Conservation (phyloP, 2,797 vertebrate genomes). For the Micropoecilia bifurca region DNA sequence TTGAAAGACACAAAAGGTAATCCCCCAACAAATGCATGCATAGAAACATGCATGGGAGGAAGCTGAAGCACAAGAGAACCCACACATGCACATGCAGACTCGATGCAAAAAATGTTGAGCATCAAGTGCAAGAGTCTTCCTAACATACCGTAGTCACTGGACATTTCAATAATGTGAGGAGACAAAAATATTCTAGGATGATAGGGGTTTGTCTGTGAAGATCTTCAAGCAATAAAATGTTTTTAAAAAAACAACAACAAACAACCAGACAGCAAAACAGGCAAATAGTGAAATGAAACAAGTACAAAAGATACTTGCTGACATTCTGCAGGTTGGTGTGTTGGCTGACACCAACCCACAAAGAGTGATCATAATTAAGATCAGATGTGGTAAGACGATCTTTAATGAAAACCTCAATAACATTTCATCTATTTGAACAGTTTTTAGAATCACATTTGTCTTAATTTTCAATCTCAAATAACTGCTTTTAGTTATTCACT, state of each 20-base stretch:
- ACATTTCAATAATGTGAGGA: background rate
- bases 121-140: background rate
- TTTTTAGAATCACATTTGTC: background rate
- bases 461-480: background rate
- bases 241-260: background rate
- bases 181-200: background rate
- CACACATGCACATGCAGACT: background rate
- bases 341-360: background rate
- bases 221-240: background rate
- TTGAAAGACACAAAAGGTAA: background rate
- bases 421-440: background rate
- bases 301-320: constrained; percentile 69
- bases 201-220: background rate
- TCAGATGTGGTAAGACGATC: background rate
- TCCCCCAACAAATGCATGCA: background rate
- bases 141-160: background rate
- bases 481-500: background rate
- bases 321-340: background rate
- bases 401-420: background rate
- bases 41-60: background rate
- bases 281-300: background rate
- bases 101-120: background rate
- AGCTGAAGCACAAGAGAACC: background rate
- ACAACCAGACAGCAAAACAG: background rate
- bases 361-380: background rate